Conservation (phyloP, 2,888 invertebrate genomes). For the Perizoma affinitatum region DNA sequence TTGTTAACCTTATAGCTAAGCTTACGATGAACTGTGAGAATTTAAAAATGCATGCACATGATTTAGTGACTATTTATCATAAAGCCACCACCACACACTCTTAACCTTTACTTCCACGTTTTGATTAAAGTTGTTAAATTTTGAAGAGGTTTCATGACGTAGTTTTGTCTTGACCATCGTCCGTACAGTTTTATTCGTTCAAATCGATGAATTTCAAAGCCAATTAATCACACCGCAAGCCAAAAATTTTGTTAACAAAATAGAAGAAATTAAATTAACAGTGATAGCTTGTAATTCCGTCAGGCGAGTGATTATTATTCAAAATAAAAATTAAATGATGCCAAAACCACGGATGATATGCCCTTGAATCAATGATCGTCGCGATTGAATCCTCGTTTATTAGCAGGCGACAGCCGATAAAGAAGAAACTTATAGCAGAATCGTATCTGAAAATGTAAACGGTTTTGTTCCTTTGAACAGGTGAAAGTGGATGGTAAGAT, state of each 20-base stretch:
- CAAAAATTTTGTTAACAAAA: conserved; percentile 78
- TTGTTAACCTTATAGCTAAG: conserved; percentile 71
- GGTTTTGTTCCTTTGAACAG: background rate
- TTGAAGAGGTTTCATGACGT: conserved; percentile 67
- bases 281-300: conserved; percentile 78
- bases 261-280: conserved; percentile 72
- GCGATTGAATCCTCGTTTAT: conserved; percentile 17
- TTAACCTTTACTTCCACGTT: conserved; percentile 81
- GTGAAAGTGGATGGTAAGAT: no score
- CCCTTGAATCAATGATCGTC: conserved; percentile 56
- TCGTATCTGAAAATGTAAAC: conserved; percentile 35
- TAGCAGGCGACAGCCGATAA: conserved; percentile 9
- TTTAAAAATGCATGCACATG: conserved; percentile 81
- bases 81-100: conserved; percentile 84
- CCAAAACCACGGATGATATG: conserved; percentile 81
- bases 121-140: conserved; percentile 75
- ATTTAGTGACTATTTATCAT: conserved; percentile 71
- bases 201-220: conserved; percentile 60
- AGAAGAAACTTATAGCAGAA: conserved; percentile 16
- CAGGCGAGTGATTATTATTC: conserved; percentile 76
- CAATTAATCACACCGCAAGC: conserved; percentile 83
- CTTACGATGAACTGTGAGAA: conserved; percentile 75
- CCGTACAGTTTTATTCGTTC: conserved; percentile 45
- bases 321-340: conserved; percentile 74
- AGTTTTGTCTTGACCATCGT: conserved; percentile 46